These are phyloP conservation scores for Tympanuchus pallidicinctus DNA, from an alignment of 2,113 vertebrate species.

Conservation along the genomic window DNA sequence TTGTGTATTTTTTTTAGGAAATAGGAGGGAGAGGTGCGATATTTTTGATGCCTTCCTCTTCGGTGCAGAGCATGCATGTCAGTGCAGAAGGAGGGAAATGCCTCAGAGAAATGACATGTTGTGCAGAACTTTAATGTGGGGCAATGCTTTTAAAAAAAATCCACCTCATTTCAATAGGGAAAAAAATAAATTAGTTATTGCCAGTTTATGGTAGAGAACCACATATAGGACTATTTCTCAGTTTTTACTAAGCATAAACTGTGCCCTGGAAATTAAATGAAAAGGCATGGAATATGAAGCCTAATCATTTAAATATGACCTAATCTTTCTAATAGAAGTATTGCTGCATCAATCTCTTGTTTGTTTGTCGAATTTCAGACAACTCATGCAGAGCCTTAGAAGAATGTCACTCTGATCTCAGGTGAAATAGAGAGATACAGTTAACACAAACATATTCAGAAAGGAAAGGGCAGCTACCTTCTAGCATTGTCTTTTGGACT, in stretches of 20 bases:
- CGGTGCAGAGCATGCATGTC: accelerated
- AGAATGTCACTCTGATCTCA: not conserved
- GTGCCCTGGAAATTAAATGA: not conserved
- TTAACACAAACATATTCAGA: not conserved
- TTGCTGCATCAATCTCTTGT: not conserved
- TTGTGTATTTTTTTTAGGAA: not conserved
- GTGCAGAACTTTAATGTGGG: not conserved
- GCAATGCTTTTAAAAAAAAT: not conserved
- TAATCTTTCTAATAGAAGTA: not conserved
- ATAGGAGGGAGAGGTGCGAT: not conserved
- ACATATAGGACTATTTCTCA: not conserved
- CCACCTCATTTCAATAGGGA: not conserved
- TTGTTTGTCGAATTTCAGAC: not conserved
- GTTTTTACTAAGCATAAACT: not conserved
- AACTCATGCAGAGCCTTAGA: not conserved
- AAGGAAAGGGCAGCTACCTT: not conserved
- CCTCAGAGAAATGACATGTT: accelerated
- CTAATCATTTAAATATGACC: not conserved
- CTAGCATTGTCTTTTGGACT: not conserved
- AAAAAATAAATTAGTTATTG: not conserved
- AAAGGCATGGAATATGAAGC: not conserved
- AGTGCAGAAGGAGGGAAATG: not conserved
- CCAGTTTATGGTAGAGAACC: not conserved
- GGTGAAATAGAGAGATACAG: not conserved
- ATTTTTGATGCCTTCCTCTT: not conserved